Base-by-base conservation (phyloP, 2,888 invertebrate genomes). In the Cyaniris semiargus region DNA sequence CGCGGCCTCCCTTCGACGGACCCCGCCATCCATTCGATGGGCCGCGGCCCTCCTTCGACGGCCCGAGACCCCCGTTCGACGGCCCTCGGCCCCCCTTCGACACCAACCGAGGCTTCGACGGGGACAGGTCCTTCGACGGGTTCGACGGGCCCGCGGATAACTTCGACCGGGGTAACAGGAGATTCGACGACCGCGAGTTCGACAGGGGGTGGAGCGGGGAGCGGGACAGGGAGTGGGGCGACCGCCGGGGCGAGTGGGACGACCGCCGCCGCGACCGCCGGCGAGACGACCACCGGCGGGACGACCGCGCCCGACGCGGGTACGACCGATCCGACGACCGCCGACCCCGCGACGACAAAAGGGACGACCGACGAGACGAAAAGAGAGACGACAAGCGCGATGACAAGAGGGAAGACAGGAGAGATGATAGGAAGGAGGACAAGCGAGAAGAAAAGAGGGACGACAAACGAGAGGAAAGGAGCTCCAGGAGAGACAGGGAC, bases 121-220 rank as follows among this genome's bases (percentile, higher is more conserved):
- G 71, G 1, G 76, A 77, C 31, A 82, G 78, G 83, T 76, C 84
- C 79, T 87, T 86, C 74, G 86, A 87, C 66, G 85, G 79, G 70
- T 87, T 86, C 76, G 87, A 87, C 75, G 90, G 89, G 0, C 91
- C 91, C 0, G 89, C 91, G 0, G 92, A 92, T 60, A 91, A 87
- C 86, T 93, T 90, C 81, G 93, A 94, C 31, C 85, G 94, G 48
- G 88, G 87, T 1, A 89, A 89, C 78, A 85, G 92, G 76, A 86
- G 92, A 56, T 93, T 90, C 80, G 94, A 93, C 1, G 93, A 93
- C 0, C 84, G 92, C 66, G 92, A 91, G 13, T 86, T 87, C 58
- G 93, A 93, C 0, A 84, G 92, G 58, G 86, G 86, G 0, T 90
- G 92, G 93, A 89, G 87, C 75, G 88, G 88, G 13, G 88, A 90